phyloP scores from a whole-genome alignment of 30 jellyfish, hydroid and myxozoan genomes.

The Catostylus mosaicus region DNA sequence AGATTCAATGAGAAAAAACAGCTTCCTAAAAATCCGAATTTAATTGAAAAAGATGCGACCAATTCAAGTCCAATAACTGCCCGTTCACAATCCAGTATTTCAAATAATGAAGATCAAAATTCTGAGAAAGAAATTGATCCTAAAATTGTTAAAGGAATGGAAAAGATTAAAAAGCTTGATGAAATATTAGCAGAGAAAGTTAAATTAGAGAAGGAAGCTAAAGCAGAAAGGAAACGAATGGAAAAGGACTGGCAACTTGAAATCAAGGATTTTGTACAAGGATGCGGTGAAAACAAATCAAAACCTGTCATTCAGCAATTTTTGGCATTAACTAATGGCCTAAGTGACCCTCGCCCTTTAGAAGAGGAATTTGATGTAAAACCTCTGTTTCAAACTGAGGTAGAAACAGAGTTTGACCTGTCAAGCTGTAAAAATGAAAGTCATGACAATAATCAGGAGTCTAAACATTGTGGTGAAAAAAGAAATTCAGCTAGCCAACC shows the following conservation, averaged over 20 bases:
- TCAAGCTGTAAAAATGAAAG: background rate
- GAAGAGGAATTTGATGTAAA: conserved; percentile 40
- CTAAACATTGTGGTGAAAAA: background rate
- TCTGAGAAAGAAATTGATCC: conserved; percentile 52
- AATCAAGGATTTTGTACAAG: conserved; percentile 57
- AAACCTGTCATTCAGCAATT: conserved; percentile 67
- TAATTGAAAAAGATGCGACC: background rate
- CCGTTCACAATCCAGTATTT: background rate
- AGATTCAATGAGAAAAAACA: conserved; percentile 12
- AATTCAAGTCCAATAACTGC: background rate
- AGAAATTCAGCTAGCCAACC: background rate
- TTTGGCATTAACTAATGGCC: conserved; percentile 51
- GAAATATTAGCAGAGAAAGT: conserved; percentile 67
- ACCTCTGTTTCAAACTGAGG: conserved; percentile 65
- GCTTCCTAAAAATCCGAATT: background rate
- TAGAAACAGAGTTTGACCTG: conserved; percentile 27
- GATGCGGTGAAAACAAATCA: conserved; percentile 62
- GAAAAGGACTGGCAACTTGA: conserved; percentile 68
- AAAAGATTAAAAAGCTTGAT: conserved; percentile 66
- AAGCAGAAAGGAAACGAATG: conserved; percentile 71
- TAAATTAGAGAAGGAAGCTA: conserved; percentile 66
- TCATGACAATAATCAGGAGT: too few species aligned
- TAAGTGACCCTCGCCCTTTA: conserved; percentile 7
- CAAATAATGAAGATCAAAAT: conserved; percentile 5
- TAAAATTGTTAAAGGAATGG: conserved; percentile 58